Evolutionary conservation across 2,888 invertebrate species (phyloP).

Genomic region (Oscheius myriophilus): DNA sequence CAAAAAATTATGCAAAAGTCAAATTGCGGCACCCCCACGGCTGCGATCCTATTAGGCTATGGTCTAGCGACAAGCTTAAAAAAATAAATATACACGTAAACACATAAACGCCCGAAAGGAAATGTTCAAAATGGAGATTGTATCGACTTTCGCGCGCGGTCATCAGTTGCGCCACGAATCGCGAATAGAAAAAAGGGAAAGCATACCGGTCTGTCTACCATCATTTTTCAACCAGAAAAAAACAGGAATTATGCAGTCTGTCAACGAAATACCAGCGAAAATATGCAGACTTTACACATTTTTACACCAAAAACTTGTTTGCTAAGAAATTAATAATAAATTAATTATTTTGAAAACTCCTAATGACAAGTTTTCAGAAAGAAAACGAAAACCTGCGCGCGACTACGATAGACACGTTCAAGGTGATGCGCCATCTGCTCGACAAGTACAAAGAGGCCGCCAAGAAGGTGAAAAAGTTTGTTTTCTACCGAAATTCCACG

Average conservation of each 20-base stretch:
- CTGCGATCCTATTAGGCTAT: too few relatives aligned
- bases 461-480: background rate
- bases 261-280: too few relatives aligned
- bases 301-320: too few relatives aligned
- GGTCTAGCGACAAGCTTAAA: background rate
- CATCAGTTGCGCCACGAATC: background rate
- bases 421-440: background rate
- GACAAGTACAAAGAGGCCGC: background rate
- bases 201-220: background rate
- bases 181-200: background rate
- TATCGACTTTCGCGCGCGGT: background rate
- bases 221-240: too few relatives aligned
- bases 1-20: too few relatives aligned
- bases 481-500: background rate
- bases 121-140: background rate
- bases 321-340: too few relatives aligned
- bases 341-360: background rate
- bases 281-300: too few relatives aligned
- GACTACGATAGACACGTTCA: background rate
- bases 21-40: too few relatives aligned
- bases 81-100: too few relatives aligned
- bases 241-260: too few relatives aligned
- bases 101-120: too few relatives aligned
- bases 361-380: background rate
- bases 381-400: background rate